Evolutionary conservation across 2,113 vertebrate genomes (phyloP), one percentile per base, ranked within the genome.

Genomic region (Prionailurus viverrinus): DNA sequence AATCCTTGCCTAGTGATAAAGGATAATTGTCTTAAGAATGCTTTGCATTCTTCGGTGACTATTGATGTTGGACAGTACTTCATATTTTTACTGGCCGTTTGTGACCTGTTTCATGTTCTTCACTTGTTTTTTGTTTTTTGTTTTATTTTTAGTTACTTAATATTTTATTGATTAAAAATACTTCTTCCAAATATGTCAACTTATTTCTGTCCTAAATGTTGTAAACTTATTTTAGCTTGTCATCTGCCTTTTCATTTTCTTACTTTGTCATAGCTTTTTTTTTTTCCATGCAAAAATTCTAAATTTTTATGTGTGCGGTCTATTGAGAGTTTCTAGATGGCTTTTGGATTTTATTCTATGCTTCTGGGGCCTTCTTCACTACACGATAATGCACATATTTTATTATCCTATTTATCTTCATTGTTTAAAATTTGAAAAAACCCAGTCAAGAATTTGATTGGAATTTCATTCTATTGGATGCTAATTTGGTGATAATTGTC

Each of bases 151-250:
- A 53, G 7, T 87, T 82, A n/a, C 4, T 14, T 78, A 53, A 29
- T 68, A 73, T 58, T 95, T 93, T 91, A 53, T 73, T 78, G 61
- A 87, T 45, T 69, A 82, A 25, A 91, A 63, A 81, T 16, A 92
- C 25, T 4, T 86, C 29, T 78, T 69, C 19, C 25, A 79, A 84
- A 80, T 55, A 66, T 33, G 55, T 55, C 19, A 65, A 31, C 6
- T 8, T 58, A 89, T 79, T 76, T 58, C 48, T 83, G 29, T 45
- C 83, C 65, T 84, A 36, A 78, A 21, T 85, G 27, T 68, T 81
- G 33, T 81, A 65, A 92, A 65, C 15, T 65, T 39, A 80, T 74
- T 95, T 97, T 87, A 94, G 27, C 29, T 63, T 91, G 21, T 82
- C 29, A n/a, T 53, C 68, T 97, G 36, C 10, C n/a, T 82, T 87